Percentiles rank a stretch among this genome's conserved stretches.
Conservation (phyloP, 1,140 invertebrate species). For the Brachionus manjavacas region DNA sequence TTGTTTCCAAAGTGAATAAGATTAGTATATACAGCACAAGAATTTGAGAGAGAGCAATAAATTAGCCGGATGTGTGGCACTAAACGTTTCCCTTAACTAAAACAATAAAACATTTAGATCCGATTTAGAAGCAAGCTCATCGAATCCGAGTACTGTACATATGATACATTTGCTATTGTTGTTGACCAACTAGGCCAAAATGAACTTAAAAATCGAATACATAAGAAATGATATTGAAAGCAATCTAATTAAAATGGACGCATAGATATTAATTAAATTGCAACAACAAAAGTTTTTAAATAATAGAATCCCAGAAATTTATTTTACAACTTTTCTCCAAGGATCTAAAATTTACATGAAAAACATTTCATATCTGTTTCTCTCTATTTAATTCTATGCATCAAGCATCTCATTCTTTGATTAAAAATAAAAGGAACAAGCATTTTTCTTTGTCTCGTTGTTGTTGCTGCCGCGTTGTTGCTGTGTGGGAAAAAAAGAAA, state of each 20-base stretch:
- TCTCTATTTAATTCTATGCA: too few relatives aligned
- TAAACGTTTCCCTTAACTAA: conserved; percentile 3
- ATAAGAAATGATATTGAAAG: neutral
- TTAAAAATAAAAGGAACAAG: too few relatives aligned
- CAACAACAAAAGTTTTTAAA: neutral
- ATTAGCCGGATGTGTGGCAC: neutral
- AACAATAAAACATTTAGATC: neutral
- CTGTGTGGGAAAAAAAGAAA: neutral
- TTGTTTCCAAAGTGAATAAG: neutral
- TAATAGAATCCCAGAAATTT: neutral
- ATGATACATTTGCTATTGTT: neutral
- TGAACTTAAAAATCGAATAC: neutral
- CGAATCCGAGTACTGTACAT: conserved; percentile 6
- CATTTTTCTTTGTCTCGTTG: neutral
- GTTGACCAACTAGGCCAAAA: neutral
- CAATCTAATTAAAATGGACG: neutral
- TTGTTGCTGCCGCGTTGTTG: neutral
- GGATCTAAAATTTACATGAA: too few relatives aligned
- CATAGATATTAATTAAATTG: neutral
- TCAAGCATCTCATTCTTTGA: neutral
- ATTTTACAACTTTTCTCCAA: neutral
- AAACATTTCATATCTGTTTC: too few relatives aligned
- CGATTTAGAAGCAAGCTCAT: neutral
- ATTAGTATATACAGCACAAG: neutral
- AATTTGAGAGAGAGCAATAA: neutral